Evolutionary conservation across 2,888 invertebrate genomes (phyloP), one percentile per base, ranked within the genome.

Genomic region (Cinara cedri): DNA sequence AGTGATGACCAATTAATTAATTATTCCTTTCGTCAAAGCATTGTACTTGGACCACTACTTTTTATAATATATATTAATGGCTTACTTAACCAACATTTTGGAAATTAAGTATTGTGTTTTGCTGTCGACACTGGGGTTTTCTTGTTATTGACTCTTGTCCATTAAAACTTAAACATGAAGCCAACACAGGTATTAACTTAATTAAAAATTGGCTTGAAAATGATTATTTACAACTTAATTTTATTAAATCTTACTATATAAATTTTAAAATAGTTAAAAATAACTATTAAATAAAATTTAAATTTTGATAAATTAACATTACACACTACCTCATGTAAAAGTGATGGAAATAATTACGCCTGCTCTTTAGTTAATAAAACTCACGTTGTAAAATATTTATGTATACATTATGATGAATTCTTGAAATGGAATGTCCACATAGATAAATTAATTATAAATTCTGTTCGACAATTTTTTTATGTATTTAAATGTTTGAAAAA

Each of bases 11-110:
- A 24, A 55, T 21, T 55, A 24, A 24, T 55, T 24, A 24, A 55
- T 55, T 24, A 55, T 55, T 55, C 21, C 3, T 19, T 24, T 13
- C 4, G 13, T 24, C 13, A 21, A 6, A 1, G 4, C n/a, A 55
- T 21, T 55, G 55, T 55, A 11, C 24, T 55, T 24, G 6, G 24
- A 24, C 55, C 24, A 55, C 4, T 55, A 55, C 11, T 14, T 24
- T 55, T 57, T 55, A 60, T 21, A 55, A 60, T 26, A 62, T 62
- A 42, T 13, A 62, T 62, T 42, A 34, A 62, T 62, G 42, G 62
- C 10, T 34, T 62, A 4, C 10, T 42, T 19, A 63, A 24, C 63
- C 19, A 13, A 44, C 13, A 63, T 21, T 0, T 63, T 6, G 8
- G 13, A 19, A 14, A 19, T 63, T 19, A 63, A 9, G 0, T 63